Evolutionary conservation across 2,797 vertebrate species (phyloP).

Genomic region (Acanthornis magna): DNA sequence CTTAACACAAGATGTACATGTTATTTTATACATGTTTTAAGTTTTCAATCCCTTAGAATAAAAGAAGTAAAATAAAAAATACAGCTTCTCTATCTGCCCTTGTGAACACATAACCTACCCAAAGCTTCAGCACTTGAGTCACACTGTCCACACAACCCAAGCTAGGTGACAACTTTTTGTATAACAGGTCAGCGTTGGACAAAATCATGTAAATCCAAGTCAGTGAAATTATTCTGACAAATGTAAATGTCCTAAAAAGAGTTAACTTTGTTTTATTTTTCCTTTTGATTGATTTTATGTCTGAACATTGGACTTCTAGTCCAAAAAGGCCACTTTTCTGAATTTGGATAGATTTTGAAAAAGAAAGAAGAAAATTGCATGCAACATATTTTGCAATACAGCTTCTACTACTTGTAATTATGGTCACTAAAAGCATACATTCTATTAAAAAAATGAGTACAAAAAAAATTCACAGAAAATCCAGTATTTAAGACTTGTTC

Average conservation of each 20-base stretch:
- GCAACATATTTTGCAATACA: not conserved
- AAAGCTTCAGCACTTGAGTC: not conserved
- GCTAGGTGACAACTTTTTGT: not conserved
- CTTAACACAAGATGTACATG: not conserved
- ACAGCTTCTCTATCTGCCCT: not conserved
- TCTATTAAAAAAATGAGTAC: not conserved
- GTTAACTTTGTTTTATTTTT: not conserved
- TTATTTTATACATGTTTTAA: not conserved
- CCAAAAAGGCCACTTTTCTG: not conserved
- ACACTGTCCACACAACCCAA: not conserved
- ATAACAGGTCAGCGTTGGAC: not conserved
- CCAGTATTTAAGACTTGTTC: not conserved
- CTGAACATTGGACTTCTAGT: not conserved
- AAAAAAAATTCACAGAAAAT: not conserved
- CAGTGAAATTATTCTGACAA: not conserved
- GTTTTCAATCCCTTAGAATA: not conserved
- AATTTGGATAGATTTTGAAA: not conserved
- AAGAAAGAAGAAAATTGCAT: not conserved
- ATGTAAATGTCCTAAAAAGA: not conserved
- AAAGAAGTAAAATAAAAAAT: not conserved
- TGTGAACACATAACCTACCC: not conserved
- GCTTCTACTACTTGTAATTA: not conserved
- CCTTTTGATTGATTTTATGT: not conserved
- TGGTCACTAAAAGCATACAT: not conserved
- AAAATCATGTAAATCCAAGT: not conserved